phyloP scores from a whole-genome alignment of 23 tunicate species.

The Botrylloides violaceus region DNA sequence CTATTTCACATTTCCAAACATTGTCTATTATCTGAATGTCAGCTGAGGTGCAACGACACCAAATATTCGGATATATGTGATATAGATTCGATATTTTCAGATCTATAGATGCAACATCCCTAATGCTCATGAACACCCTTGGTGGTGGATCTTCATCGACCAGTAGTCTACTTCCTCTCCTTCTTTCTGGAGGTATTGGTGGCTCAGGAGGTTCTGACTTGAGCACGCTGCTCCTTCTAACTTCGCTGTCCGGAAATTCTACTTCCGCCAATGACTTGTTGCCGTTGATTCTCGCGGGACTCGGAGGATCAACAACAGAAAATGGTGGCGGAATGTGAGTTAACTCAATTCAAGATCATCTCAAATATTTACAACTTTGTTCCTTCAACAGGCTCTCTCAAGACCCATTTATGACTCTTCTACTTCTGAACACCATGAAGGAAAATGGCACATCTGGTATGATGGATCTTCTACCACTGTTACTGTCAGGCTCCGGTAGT shows the following conservation, averaged over 20 bases:
- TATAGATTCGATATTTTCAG: background rate
- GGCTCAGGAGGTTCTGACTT: background rate
- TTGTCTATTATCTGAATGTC: too few relatives aligned
- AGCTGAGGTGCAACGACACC: too few relatives aligned
- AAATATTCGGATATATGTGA: too few relatives aligned
- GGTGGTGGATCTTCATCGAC: background rate
- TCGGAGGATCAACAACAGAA: background rate
- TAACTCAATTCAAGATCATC: too few relatives aligned
- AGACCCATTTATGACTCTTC: background rate
- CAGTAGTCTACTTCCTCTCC: background rate
- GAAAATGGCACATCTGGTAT: background rate
- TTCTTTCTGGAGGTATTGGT: background rate
- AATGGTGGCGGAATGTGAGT: background rate
- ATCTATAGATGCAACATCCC: background rate
- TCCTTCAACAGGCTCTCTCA: background rate
- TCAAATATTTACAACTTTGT: too few relatives aligned
- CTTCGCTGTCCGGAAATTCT: background rate
- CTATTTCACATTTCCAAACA: too few relatives aligned
- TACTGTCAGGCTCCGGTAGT: background rate
- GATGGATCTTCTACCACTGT: background rate
- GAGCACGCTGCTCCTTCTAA: background rate
- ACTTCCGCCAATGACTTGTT: background rate
- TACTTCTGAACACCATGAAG: background rate
- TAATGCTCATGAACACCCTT: background rate
- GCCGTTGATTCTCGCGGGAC: background rate